A percentile compares a stretch with the other conserved stretches of the same genome.
Evolutionary conservation across 1,140 invertebrate species (phyloP).

Genomic region (Sitobion miscanthi): DNA sequence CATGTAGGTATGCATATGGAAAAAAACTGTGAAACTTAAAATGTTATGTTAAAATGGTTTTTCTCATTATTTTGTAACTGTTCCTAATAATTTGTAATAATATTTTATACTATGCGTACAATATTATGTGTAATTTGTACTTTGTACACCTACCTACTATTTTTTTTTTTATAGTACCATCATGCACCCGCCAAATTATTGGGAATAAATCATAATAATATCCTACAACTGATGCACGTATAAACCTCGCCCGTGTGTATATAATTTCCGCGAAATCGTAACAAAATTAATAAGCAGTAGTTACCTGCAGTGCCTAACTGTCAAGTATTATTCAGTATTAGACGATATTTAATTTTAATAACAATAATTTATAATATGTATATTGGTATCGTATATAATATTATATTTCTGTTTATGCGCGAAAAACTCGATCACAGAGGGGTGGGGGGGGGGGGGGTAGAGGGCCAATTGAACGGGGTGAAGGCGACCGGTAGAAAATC

Average conservation of each 20-base stretch:
- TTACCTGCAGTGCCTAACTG: neutral
- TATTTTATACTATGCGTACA: neutral
- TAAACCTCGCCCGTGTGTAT: neutral
- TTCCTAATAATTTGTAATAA: neutral
- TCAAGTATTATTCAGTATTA: conserved; percentile 1
- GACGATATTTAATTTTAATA: neutral
- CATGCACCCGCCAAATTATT: neutral
- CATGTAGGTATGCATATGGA: too few species aligned
- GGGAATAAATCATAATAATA: neutral
- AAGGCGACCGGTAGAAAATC: neutral
- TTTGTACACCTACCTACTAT: too few species aligned
- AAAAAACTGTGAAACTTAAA: neutral
- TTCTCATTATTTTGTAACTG: neutral
- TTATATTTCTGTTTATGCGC: neutral
- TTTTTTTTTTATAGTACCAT: neutral
- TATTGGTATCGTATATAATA: neutral
- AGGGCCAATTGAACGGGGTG: neutral
- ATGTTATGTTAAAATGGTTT: neutral
- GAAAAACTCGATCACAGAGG: neutral
- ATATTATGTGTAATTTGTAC: neutral
- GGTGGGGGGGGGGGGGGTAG: neutral
- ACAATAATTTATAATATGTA: neutral
- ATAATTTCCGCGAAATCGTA: neutral
- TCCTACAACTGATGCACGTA: neutral
- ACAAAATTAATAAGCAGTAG: neutral